These are phyloP conservation scores for Seira musarum DNA, from an alignment of 2,888 invertebrate species.

Conservation along the genomic window DNA sequence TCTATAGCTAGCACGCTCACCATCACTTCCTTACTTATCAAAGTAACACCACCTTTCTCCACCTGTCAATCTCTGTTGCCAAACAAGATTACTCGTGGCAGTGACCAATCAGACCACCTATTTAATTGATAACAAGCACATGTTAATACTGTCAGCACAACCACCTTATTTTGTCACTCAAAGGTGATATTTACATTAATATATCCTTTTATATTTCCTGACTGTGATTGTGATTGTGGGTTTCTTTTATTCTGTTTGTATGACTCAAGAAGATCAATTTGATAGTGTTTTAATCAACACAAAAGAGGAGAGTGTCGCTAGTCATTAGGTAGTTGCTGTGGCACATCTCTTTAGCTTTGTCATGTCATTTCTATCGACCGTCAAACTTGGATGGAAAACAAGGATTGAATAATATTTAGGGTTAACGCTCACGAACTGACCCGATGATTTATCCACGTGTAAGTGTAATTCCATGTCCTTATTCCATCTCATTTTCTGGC, in stretches of 20 bases:
- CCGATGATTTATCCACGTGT: too few species aligned
- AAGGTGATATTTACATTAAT: not conserved
- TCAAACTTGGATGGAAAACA: too few species aligned
- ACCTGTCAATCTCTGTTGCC: not conserved
- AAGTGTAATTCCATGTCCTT: conserved; percentile 40
- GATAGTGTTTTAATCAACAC: not conserved
- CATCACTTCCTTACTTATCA: too few species aligned
- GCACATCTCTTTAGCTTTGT: not conserved
- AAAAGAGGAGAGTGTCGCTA: not conserved
- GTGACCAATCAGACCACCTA: not conserved
- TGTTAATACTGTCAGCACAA: not conserved
- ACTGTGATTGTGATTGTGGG: not conserved
- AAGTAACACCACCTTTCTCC: not conserved
- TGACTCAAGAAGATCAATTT: not conserved
- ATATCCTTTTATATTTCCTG: too few species aligned
- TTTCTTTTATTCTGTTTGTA: not conserved
- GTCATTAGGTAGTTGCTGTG: not conserved
- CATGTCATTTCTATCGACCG: too few species aligned
- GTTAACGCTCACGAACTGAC: not conserved
- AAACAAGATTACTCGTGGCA: not conserved
- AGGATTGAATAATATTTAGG: not conserved
- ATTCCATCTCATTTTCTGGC: conserved; percentile 42
- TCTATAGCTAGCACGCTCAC: not conserved
- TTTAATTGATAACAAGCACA: not conserved
- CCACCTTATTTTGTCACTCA: not conserved